These are phyloP conservation scores for Drosophila ogumai DNA, from an alignment of 1,140 invertebrate species.

Conservation along the genomic window DNA sequence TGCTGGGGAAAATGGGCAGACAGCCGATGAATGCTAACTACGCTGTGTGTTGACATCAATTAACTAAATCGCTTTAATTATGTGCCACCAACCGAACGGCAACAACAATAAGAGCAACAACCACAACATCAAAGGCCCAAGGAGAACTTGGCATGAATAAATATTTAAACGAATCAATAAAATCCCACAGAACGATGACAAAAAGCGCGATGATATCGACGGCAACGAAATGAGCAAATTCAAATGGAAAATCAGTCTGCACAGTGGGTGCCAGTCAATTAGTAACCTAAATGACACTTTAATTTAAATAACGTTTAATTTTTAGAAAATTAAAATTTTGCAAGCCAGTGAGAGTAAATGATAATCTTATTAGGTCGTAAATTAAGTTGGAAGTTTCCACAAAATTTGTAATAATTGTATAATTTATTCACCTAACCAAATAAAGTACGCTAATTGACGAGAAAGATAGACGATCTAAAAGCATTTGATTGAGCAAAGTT, in stretches of 20 bases:
- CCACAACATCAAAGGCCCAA: conserved; percentile 22
- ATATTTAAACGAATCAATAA: conserved; percentile 73
- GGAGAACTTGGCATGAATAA: conserved; percentile 42
- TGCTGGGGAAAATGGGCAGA: conserved; percentile 34
- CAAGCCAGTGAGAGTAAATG: too few species aligned
- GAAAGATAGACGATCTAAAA: background rate
- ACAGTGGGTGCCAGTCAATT: conserved; percentile 5
- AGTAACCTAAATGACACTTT: too few species aligned
- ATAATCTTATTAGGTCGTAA: background rate
- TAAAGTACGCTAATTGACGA: background rate
- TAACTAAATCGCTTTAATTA: conserved; percentile 77
- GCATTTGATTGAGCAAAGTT: conserved; percentile 1
- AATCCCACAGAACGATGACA: conserved; percentile 59
- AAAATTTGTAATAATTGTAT: background rate
- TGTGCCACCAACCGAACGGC: conserved; percentile 32
- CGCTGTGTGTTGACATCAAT: conserved; percentile 69
- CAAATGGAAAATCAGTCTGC: background rate
- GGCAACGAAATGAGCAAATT: conserved; percentile 29
- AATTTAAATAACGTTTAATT: background rate
- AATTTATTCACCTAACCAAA: background rate
- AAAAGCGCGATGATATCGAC: conserved; percentile 39
- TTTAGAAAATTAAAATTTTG: background rate
- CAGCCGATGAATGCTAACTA: conserved; percentile 63
- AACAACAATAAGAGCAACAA: conserved; percentile 3
- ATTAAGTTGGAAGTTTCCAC: background rate